phyloP scores from a whole-genome alignment of 2,113 vertebrate genomes.

The Dicerorhinus sumatrensis region DNA sequence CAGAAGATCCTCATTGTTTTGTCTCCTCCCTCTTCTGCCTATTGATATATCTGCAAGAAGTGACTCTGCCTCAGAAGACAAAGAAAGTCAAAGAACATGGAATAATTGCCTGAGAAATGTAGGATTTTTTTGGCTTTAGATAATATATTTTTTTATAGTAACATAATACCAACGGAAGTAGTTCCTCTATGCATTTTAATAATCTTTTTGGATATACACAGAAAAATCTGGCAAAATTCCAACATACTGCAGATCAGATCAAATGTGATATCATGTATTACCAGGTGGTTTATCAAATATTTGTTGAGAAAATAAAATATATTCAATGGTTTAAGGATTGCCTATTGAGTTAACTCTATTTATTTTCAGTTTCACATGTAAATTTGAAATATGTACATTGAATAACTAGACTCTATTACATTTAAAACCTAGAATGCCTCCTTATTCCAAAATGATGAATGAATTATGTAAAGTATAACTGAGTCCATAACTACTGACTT shows the following conservation, averaged over 20 bases:
- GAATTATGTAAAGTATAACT: background rate
- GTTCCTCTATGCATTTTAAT: background rate
- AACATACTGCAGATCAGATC: background rate
- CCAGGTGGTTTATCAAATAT: background rate
- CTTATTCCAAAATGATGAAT: background rate
- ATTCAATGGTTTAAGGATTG: background rate
- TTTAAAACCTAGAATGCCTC: conserved; percentile 23
- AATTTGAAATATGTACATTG: background rate
- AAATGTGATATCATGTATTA: background rate
- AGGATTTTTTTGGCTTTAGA: background rate
- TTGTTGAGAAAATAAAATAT: conserved; percentile 34
- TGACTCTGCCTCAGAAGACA: background rate
- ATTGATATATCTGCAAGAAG: background rate
- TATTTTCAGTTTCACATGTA: background rate
- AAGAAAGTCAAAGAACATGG: background rate
- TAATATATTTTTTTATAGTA: background rate
- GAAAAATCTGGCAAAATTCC: background rate
- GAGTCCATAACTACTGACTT: conserved; percentile 8
- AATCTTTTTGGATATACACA: background rate
- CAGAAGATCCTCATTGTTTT: background rate
- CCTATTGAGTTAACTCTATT: background rate
- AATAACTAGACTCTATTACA: background rate
- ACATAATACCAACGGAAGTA: background rate
- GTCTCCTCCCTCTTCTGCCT: background rate
- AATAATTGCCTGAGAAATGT: background rate